phyloP scores from a whole-genome alignment of 2,888 invertebrate genomes.

The Torymus auratus region DNA sequence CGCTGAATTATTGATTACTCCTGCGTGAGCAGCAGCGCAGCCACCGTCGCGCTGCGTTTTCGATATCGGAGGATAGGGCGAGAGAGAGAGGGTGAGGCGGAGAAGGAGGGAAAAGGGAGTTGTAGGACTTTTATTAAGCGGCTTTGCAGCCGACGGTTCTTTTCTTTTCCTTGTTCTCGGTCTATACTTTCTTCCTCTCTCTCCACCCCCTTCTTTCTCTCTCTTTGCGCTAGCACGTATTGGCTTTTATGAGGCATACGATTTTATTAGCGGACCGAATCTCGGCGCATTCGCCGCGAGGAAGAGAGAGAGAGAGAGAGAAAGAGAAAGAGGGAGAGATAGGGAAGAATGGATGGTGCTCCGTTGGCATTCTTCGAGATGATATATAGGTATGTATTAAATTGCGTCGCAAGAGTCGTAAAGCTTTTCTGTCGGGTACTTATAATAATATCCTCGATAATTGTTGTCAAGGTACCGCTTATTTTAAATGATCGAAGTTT shows the following conservation, averaged over 20 bases:
- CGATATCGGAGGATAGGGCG: constrained; percentile 11
- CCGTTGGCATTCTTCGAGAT: not conserved
- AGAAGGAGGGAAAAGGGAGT: not conserved
- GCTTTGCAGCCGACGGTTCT: constrained; percentile 29
- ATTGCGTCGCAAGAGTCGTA: not conserved
- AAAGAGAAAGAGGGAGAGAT: constrained; percentile 1
- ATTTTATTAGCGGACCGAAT: constrained; percentile 36
- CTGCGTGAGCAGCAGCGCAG: constrained; percentile 19
- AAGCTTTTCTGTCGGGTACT: too few species aligned
- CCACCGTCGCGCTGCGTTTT: not conserved
- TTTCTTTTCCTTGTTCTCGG: constrained; percentile 9
- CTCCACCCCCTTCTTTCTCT: not conserved
- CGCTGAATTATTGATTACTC: constrained; percentile 48
- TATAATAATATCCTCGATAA: too few species aligned
- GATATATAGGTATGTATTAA: not conserved
- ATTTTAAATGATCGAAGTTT: too few species aligned
- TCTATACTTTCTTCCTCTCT: not conserved
- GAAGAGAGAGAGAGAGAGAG: not conserved
- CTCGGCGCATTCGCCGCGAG: not conserved
- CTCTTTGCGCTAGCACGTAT: constrained; percentile 7
- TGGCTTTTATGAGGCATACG: constrained; percentile 26
- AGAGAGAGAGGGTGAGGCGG: too few species aligned
- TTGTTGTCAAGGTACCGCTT: too few species aligned
- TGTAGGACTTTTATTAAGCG: constrained; percentile 45
- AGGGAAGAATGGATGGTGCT: too few species aligned